Evolutionary conservation across 2,888 invertebrate species (phyloP).

Genomic region (Diloba caeruleocephala): DNA sequence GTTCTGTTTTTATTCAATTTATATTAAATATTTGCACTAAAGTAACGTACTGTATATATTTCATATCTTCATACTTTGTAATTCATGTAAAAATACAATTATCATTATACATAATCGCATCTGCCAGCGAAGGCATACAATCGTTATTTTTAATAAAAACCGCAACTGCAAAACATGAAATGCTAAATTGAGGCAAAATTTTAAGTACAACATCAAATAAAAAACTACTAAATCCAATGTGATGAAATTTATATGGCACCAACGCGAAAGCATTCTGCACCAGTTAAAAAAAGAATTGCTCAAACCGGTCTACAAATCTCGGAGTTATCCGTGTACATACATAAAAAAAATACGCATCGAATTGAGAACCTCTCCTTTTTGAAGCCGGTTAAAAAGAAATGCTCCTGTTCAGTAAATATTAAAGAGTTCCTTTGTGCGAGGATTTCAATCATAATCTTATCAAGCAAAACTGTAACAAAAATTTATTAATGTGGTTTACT

Average conservation of each 20-base stretch:
- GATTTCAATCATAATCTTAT: constrained; percentile 59
- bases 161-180: constrained; percentile 73
- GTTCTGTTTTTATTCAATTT: no score
- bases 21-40: no score
- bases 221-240: constrained; percentile 40
- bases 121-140: constrained; percentile 78
- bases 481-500: no score
- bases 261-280: no score
- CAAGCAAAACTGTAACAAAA: constrained; percentile 60
- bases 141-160: constrained; percentile 71
- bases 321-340: no score
- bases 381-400: no score
- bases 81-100: constrained; percentile 88
- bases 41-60: no score
- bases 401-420: constrained; percentile 74
- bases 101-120: constrained; percentile 82
- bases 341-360: no score
- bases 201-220: constrained; percentile 78
- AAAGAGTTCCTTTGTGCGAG: constrained; percentile 72
- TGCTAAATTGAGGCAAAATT: constrained; percentile 65
- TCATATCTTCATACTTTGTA: constrained; percentile 79
- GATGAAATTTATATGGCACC: no score
- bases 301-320: no score
- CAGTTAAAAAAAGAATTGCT: no score
- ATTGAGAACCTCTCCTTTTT: no score